A percentile compares a stretch with the other conserved stretches of the same genome.
These are phyloP conservation scores for Ictalurus furcatus DNA, from an alignment of 2,113 vertebrate species.

Conservation along the genomic window DNA sequence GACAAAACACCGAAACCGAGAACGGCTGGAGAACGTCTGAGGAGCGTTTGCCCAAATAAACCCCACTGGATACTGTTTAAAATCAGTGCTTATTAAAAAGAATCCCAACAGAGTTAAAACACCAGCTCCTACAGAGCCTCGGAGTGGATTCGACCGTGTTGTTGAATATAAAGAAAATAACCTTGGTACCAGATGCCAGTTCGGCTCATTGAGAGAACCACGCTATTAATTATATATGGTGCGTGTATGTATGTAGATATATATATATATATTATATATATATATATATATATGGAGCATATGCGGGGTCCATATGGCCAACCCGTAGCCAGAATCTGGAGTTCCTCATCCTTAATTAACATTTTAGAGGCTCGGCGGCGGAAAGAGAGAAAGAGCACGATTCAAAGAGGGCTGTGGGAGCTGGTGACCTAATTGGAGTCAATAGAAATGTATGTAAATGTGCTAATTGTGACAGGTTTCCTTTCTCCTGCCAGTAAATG, in stretches of 20 bases:
- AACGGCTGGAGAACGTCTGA: not conserved
- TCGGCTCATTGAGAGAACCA: constrained; percentile 45
- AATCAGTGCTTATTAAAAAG: not conserved
- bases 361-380: constrained; percentile 74
- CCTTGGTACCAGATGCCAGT: constrained; percentile 11
- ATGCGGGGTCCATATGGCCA: constrained; percentile 78
- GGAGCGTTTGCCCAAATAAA: not conserved
- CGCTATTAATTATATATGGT: constrained; percentile 79
- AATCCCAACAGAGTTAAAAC: not conserved
- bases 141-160: not conserved
- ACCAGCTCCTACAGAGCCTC: not conserved
- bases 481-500: constrained; percentile 66
- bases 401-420: constrained; percentile 72
- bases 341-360: constrained; percentile 76
- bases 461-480: constrained; percentile 80
- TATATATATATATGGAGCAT: constrained; percentile 77
- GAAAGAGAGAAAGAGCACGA: constrained; percentile 49
- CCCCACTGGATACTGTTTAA: not conserved
- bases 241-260: constrained; percentile 44
- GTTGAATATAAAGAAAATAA: not conserved
- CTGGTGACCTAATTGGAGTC: constrained; percentile 80
- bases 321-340: constrained; percentile 76
- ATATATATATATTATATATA: constrained; percentile 59
- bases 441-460: constrained; percentile 77
- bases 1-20: not conserved